Evolutionary conservation across 1,140 invertebrate species (phyloP), one percentile per base, ranked within the genome.

Genomic region (Anoplolepis gracilipes): DNA sequence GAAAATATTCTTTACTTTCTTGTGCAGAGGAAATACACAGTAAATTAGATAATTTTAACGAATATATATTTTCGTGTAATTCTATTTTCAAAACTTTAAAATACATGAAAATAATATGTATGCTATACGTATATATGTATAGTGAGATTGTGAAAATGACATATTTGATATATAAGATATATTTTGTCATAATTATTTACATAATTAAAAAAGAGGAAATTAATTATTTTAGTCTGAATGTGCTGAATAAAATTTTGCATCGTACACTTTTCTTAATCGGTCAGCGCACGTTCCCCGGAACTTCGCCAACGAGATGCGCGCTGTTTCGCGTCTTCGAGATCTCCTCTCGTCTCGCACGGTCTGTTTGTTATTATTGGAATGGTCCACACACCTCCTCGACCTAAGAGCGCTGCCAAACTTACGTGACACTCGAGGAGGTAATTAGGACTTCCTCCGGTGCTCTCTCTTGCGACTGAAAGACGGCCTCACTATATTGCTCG

Each of bases 301-400:
- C 72, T 85, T 67, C 69, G 75, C 69, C 87, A 81, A 81, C 28
- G 59, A 55, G 84, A 59, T 57, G 59, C 28, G 75, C 73, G 86
- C 75, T 70, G 67, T 16, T 79, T 88, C 36, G 49, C 72, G 46
- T 88, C 87, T 59, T 65, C 86, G 87, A 88, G 87, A 88, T 88
- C 84, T 77, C 65, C 70, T 70, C 84, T 61, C 64, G 70, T 88
- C 87, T 88, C 57, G 69, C 36, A 53, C 64, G 53, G 61, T 87
- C 78, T 82, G 86, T 89, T 92, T 91, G 88, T 91, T 92, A 92
- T 92, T 92, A 92, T 91, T 92, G 90, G 89, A 92, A 88, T 85
- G 81, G 81, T 82, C 86, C 88, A 86, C 39, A 13, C 39, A 42
- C 84, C 86, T 90, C 84, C 85, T 89, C 87, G 69, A 85, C 84